A percentile compares a stretch with the other conserved stretches of the same genome.
Conservation (phyloP, 2,113 vertebrate genomes). For the Spilogale gracilis region DNA sequence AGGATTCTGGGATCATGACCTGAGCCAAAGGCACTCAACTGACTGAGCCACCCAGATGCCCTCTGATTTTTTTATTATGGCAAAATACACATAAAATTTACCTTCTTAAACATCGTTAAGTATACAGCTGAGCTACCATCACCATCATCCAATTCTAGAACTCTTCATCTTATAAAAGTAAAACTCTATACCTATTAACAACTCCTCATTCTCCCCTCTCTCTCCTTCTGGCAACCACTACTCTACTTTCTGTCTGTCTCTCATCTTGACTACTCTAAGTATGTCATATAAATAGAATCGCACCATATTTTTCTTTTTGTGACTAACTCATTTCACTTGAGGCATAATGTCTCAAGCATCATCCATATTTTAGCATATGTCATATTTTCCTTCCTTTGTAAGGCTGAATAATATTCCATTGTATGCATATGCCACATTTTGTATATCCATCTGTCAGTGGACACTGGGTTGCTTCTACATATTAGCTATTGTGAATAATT, state of each 20-base stretch:
- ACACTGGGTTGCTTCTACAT: background rate
- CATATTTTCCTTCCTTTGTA: background rate
- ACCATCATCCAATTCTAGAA: background rate
- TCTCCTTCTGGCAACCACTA: background rate
- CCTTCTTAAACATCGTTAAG: background rate
- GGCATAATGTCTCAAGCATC: background rate
- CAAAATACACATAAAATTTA: background rate
- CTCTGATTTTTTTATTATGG: background rate
- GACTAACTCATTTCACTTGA: background rate
- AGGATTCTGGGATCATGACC: no score
- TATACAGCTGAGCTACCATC: background rate
- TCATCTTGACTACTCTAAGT: background rate
- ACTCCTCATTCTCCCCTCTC: no score
- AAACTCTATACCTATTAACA: background rate
- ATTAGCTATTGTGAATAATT: background rate
- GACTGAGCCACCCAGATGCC: no score
- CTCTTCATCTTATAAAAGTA: background rate
- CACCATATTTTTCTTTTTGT: background rate
- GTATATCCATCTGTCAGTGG: background rate
- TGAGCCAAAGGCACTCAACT: no score
- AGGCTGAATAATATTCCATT: background rate
- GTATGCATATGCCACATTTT: background rate
- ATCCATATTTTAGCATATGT: background rate
- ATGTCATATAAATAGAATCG: background rate
- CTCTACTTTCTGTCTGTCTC: background rate